Conservation (phyloP, 2,797 vertebrate genomes). For the Rhynchotus rufescens region DNA sequence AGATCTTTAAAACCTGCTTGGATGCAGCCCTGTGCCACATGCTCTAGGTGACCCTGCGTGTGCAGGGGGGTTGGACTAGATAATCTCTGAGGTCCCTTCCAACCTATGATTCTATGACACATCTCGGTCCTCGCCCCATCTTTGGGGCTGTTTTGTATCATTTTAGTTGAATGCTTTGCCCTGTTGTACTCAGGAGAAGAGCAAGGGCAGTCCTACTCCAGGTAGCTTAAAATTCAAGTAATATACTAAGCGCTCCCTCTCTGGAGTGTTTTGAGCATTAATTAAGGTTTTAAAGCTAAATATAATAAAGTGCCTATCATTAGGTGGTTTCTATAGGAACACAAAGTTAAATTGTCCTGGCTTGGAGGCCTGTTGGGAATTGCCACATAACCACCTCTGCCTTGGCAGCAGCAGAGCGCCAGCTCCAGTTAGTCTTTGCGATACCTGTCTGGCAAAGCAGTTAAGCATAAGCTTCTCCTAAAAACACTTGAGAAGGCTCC, state of each 20-base stretch:
- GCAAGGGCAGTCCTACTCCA: neutral
- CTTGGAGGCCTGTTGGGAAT: neutral
- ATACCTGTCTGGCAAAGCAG: neutral
- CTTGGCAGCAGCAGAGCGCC: neutral
- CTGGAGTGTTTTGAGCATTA: slow-evolving; percentile 33
- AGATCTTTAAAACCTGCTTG: too few relatives aligned
- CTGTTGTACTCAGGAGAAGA: neutral
- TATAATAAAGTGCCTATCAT: neutral
- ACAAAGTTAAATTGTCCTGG: neutral
- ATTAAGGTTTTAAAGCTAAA: slow-evolving; percentile 46
- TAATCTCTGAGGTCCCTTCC: too few relatives aligned
- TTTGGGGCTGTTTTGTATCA: neutral
- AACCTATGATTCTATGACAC: too few relatives aligned
- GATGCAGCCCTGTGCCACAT: too few relatives aligned
- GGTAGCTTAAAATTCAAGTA: neutral
- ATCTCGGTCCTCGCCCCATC: neutral
- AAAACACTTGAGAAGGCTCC: neutral
- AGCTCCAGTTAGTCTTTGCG: neutral
- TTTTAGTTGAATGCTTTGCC: neutral
- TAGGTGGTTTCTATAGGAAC: slow-evolving; percentile 20
- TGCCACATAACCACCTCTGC: neutral
- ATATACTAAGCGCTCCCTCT: slow-evolving; percentile 12
- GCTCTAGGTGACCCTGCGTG: too few relatives aligned
- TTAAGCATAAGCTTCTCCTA: neutral
- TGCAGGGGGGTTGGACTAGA: too few relatives aligned